Base-by-base conservation (phyloP, 53 echinoderm and acorn worm genomes). In the Holothuria scabra region DNA sequence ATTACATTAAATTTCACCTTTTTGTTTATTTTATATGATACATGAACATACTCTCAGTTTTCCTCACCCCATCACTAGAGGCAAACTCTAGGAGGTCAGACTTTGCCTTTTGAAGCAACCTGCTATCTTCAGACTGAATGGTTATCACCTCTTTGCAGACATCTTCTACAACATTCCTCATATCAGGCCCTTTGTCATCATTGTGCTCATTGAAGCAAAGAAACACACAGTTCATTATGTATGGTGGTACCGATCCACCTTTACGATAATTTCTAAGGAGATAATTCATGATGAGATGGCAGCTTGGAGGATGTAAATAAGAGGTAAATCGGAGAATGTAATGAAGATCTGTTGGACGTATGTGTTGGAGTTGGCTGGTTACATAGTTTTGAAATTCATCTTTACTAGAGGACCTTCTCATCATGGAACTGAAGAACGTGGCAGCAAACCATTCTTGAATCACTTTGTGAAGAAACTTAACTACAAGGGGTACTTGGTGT, bases 131-230 rank as follows among this genome's bases (percentile, higher is more conserved):
- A 11, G 66, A 78, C 31, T 18, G 28, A n/a, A 76, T 69, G 8
- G 41, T 46, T 34, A 65, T 66, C 21, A 56, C 65, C 8, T 76
- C 86, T 5, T 64, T 65, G 19, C 64, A 76, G 12, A 86, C 65
- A 12, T 65, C 66, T 26, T 44, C 49, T n/a, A 86, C 86, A 19
- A 65, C 56, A 14, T 28, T 56, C 14, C 65, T 63, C 1, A 86
- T 65, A 4, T 28, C 49, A 4, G 30, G 8, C 20, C 29, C 67
- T 28, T 67, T 29, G 33, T 8, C 9, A 28, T 19, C 67, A 32
- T 24, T 34, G 34, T 67, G 19, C 29, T 67, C 67, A 67, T 30
- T 20, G 34, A 67, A 67, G 30, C 67, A 67, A 0, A 67, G 67
- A 5, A 30, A 67, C 18, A 67, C 34, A 13, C 67, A 67, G 69